A percentile compares a stretch with the other conserved stretches of the same genome.
These are phyloP conservation scores for Chaetophractus vellerosus DNA, from an alignment of 2,797 vertebrate species.

Conservation along the genomic window DNA sequence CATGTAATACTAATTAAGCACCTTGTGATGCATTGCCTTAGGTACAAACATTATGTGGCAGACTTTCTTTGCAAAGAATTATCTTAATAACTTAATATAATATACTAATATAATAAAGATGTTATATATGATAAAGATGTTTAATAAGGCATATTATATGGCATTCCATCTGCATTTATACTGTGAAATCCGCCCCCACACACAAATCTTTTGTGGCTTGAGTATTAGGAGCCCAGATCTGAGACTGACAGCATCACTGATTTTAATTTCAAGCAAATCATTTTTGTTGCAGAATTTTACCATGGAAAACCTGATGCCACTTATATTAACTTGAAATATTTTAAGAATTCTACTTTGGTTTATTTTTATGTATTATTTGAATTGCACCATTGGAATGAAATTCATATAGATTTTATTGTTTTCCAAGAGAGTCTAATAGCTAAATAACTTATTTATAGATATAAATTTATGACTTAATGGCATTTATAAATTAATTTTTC, in stretches of 20 bases:
- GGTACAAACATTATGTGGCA: neutral
- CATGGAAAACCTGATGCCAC: neutral
- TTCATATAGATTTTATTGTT: slow-evolving; percentile 45
- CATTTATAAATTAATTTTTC: slow-evolving; percentile 45
- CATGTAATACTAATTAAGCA: slow-evolving; percentile 39
- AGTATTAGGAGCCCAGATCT: neutral
- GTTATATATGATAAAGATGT: slow-evolving; percentile 47
- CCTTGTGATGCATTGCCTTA: slow-evolving; percentile 24
- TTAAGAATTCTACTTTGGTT: slow-evolving; percentile 54
- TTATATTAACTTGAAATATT: slow-evolving; percentile 44
- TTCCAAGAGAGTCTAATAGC: slow-evolving; percentile 1
- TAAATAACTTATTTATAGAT: neutral
- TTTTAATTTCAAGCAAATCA: slow-evolving; percentile 43
- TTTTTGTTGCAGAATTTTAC: slow-evolving; percentile 53
- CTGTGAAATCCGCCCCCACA: neutral
- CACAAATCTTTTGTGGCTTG: slow-evolving; percentile 28
- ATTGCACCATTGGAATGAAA: slow-evolving; percentile 20
- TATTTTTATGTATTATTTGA: slow-evolving; percentile 38
- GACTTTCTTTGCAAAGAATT: slow-evolving; percentile 54
- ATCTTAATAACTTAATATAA: slow-evolving; percentile 52
- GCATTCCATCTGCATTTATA: neutral
- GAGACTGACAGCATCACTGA: neutral
- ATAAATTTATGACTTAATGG: neutral
- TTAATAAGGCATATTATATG: slow-evolving; percentile 23
- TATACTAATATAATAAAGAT: neutral